phyloP scores from a whole-genome alignment of 2,113 vertebrate species.

The Riparia riparia region DNA sequence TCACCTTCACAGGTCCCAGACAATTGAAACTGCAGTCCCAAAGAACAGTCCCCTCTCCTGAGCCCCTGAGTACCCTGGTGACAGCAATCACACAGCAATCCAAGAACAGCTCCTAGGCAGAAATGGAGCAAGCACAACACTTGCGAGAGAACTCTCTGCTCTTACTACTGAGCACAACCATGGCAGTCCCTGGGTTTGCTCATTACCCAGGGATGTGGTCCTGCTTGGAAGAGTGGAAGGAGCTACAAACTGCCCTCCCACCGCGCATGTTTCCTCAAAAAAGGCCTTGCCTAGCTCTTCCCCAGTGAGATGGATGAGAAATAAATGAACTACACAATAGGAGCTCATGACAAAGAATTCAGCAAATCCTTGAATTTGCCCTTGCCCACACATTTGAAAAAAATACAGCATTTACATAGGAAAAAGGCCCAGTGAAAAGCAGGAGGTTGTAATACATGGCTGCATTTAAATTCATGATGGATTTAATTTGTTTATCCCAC shows the following conservation, averaged over 20 bases:
- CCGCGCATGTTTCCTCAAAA: not conserved
- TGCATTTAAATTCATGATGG: constrained; percentile 19
- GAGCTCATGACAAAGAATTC: not conserved
- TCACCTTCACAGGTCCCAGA: not conserved
- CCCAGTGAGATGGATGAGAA: not conserved
- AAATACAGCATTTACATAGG: not conserved
- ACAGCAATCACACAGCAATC: not conserved
- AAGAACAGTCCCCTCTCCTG: not conserved
- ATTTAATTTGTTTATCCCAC: constrained; percentile 33
- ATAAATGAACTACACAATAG: not conserved
- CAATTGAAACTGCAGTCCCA: not conserved
- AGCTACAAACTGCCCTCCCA: not conserved
- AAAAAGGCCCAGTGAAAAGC: constrained; percentile 9
- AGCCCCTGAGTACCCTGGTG: not conserved
- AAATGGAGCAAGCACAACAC: not conserved
- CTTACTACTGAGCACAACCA: not conserved
- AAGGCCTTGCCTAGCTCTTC: not conserved
- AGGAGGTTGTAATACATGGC: not conserved
- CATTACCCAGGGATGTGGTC: not conserved
- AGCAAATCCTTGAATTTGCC: not conserved
- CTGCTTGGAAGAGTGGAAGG: not conserved
- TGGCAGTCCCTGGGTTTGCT: not conserved
- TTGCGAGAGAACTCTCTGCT: not conserved
- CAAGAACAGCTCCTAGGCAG: not conserved
- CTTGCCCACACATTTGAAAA: not conserved